Conservation (phyloP, 2,888 invertebrate species). For the Notodonta dromedarius region DNA sequence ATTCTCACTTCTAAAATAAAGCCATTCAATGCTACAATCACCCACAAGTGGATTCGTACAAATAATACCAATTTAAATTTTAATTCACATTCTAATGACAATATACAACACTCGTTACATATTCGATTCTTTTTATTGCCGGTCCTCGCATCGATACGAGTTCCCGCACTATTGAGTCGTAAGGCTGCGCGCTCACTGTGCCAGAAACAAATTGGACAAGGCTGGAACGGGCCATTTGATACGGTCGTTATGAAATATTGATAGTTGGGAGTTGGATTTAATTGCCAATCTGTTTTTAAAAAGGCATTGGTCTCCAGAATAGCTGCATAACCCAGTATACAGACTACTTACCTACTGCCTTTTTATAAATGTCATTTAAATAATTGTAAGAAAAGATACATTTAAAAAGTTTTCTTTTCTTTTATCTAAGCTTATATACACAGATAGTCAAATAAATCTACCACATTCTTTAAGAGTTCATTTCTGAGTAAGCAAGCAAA, state of each 20-base stretch:
- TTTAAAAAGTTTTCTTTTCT: no score
- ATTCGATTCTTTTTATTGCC: slow-evolving; percentile 1
- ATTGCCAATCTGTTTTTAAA: neutral
- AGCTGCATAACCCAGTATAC: no score
- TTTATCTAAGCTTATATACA: no score
- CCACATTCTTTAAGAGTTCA: no score
- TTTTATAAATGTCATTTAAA: no score
- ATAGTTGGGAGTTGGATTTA: neutral
- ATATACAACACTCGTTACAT: slow-evolving; percentile 2
- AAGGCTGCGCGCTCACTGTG: slow-evolving; percentile 3
- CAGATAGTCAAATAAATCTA: no score
- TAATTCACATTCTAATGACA: neutral
- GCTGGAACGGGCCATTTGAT: neutral
- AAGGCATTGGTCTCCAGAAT: slow-evolving; percentile 9
- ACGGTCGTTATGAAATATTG: neutral
- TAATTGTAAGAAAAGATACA: no score
- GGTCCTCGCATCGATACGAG: neutral
- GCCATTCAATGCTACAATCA: neutral
- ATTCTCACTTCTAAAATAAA: no score
- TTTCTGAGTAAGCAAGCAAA: no score
- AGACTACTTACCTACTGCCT: no score
- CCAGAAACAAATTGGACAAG: neutral
- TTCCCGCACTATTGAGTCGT: neutral
- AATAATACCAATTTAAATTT: neutral
- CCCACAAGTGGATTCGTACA: neutral